Evolutionary conservation across 2,888 invertebrate genomes (phyloP), one percentile per base, ranked within the genome.

Genomic region (Lepidocyrtinus sp.): DNA sequence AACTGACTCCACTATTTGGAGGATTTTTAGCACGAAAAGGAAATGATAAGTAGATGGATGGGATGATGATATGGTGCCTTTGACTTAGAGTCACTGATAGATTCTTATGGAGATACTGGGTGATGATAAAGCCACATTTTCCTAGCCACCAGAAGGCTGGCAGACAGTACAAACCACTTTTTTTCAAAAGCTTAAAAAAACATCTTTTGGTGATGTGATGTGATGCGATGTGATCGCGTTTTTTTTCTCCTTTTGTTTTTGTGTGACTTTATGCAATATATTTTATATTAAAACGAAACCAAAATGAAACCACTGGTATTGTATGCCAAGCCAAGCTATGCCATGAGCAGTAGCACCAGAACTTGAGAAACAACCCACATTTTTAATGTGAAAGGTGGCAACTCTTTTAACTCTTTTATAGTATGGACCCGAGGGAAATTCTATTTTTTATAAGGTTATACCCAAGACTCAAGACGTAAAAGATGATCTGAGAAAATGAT

Each of bases 101-200:
- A 79, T 79, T n/a, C n/a, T n/a, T n/a, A 79, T 64, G 59, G 2
- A 59, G 59, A 59, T 59, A 59, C 46, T 74, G 79, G 79, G 79
- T 79, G 79, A 79, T 79, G 74, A 79, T 72, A 64, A 79, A 72
- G 46, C 59, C 59, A 59, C 59, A 59, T 59, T 59, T 21, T 55
- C 21, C 21, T 59, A 73, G 61, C 72, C 83, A 78, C 71, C 83
- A 83, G 71, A 83, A 83, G 83, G 83, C 72, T 81, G 72, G 81
- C 74, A 80, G 79, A 80, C n/a, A 26, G 22, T 2, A 50, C 69
- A 12, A 69, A 22, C 77, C 69, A 74, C 72, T 69, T 74, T 79
- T 79, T 79, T 74, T 50, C 70, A 19, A 36, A 67, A 70, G 70
- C 74, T 70, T 55, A 65, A 73, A 73, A 24, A 69, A 79, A 79